Evolutionary conservation across 2,113 vertebrate species (phyloP).

Genomic region (Vicugna pacos): DNA sequence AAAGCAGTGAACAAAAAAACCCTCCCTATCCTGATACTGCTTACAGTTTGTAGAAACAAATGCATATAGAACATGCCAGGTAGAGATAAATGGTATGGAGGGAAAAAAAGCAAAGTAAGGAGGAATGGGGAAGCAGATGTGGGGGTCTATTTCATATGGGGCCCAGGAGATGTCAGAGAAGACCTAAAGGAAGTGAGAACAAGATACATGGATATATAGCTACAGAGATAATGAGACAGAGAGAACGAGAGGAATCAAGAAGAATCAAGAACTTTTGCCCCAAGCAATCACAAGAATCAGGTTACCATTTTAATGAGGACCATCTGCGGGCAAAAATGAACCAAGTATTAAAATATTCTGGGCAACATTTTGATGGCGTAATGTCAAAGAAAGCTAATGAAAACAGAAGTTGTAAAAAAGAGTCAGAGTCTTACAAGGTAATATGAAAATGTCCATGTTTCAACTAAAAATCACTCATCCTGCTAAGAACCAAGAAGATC

Average conservation of each 20-base stretch:
- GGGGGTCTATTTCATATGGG: not conserved
- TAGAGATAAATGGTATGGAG: not conserved
- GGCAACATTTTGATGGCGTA: not conserved
- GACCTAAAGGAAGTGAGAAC: not conserved
- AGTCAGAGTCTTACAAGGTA: not conserved
- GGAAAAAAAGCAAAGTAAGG: not conserved
- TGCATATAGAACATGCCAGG: not conserved
- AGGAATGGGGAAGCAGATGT: not conserved
- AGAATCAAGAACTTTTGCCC: not conserved
- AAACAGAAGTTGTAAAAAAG: not conserved
- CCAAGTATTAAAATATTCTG: slow-evolving; percentile 36
- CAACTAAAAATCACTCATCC: not conserved
- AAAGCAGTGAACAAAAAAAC: not conserved
- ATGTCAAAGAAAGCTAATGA: not conserved
- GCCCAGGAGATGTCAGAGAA: not conserved
- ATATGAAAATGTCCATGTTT: not conserved
- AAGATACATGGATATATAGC: not conserved
- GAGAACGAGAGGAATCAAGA: not conserved
- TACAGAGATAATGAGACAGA: slow-evolving; percentile 5
- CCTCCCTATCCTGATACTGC: not conserved
- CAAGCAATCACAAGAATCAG: slow-evolving; percentile 3
- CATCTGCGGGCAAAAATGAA: slow-evolving; percentile 19
- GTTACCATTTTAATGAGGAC: slow-evolving; percentile 43
- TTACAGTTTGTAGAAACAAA: slow-evolving; percentile 27
- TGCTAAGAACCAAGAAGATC: not conserved